Evolutionary conservation across 2,113 vertebrate genomes (phyloP).

Genomic region (Chaetodon auriga): DNA sequence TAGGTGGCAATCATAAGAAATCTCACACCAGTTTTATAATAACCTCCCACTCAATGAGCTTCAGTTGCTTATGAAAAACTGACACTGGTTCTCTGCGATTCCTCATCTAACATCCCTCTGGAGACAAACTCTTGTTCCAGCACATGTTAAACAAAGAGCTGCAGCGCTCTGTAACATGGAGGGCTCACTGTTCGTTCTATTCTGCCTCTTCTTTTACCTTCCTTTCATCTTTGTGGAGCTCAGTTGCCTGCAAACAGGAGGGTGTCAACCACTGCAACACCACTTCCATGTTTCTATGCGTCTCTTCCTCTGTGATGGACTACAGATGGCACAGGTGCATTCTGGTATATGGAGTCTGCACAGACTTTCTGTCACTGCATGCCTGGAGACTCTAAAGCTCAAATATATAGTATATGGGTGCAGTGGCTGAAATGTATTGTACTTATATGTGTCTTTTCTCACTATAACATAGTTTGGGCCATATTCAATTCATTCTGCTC

Average conservation of each 20-base stretch:
- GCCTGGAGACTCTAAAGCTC: background rate
- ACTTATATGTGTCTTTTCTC: background rate
- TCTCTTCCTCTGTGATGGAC: conserved; percentile 14
- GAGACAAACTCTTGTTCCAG: background rate
- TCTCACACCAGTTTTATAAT: conserved; percentile 14
- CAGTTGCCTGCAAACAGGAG: background rate
- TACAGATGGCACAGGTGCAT: conserved; percentile 17
- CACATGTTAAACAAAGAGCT: background rate
- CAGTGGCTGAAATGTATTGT: background rate
- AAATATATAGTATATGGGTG: background rate
- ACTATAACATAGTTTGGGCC: background rate
- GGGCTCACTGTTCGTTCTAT: background rate
- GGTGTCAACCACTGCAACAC: conserved; percentile 26
- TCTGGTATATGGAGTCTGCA: conserved; percentile 11
- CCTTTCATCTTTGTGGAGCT: background rate
- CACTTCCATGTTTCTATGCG: conserved; percentile 7
- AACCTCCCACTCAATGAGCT: conserved; percentile 29
- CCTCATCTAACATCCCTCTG: background rate
- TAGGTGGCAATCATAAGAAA: conserved; percentile 23
- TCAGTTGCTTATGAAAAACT: conserved; percentile 24
- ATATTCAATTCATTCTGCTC: background rate
- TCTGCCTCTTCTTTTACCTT: background rate
- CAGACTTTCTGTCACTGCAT: conserved; percentile 8
- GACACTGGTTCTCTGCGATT: background rate
- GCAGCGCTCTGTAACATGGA: background rate